These are phyloP conservation scores for Silurus lanzhouensis DNA, from an alignment of 2,797 vertebrate species.

Conservation along the genomic window DNA sequence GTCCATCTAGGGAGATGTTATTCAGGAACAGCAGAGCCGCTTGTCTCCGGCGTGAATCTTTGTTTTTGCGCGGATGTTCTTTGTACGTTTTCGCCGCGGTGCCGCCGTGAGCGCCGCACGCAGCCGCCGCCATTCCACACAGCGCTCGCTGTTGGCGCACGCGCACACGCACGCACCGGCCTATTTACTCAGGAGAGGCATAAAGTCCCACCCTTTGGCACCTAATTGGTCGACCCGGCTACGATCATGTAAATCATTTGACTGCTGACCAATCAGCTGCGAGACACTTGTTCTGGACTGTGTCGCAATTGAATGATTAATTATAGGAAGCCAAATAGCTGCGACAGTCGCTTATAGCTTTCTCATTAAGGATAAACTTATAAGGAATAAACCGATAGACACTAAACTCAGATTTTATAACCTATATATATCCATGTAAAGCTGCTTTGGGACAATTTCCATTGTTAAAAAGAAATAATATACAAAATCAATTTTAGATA, in stretches of 20 bases:
- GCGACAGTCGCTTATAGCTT: too few relatives aligned
- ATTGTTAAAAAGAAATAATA: too few relatives aligned
- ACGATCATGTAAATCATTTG: conserved; percentile 25
- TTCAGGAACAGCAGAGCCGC: conserved; percentile 89
- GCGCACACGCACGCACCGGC: conserved; percentile 27
- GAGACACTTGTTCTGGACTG: not conserved
- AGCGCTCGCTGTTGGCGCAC: conserved; percentile 55
- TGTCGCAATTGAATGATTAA: not conserved
- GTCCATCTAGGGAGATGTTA: conserved; percentile 91
- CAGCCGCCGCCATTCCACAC: conserved; percentile 83
- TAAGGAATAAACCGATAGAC: too few relatives aligned
- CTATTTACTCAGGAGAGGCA: conserved; percentile 45
- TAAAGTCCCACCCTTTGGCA: conserved; percentile 51
- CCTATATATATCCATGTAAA: too few relatives aligned
- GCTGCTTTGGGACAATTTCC: too few relatives aligned
- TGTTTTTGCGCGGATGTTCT: conserved; percentile 70
- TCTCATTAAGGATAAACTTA: too few relatives aligned
- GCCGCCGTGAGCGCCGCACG: conserved; percentile 69
- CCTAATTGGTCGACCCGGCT: conserved; percentile 61
- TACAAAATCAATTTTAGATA: too few relatives aligned
- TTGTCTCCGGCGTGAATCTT: conserved; percentile 84
- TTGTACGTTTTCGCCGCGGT: conserved; percentile 61
- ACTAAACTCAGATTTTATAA: too few relatives aligned
- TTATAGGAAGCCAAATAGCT: conserved; percentile 3
- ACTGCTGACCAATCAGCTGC: not conserved